Base-by-base conservation (phyloP, 2,888 invertebrate species). In the Eupithecia inturbata region DNA sequence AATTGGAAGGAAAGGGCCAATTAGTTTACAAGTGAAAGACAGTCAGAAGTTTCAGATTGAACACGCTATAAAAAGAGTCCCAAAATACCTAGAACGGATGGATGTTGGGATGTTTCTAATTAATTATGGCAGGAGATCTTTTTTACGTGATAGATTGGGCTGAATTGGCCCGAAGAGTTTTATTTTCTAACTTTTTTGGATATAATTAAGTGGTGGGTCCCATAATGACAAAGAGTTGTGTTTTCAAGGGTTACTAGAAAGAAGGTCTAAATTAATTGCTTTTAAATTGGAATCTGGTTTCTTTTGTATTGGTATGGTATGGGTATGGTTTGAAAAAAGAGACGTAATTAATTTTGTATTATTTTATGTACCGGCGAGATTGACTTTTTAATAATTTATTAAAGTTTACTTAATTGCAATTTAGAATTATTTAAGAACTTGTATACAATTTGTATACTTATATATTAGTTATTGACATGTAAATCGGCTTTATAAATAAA, bases 11-110 rank as follows among this genome's bases (percentile, higher is more conserved):
- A 53, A 64, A 39, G 33, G 49, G 68, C 45, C 68, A 31, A 67
- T 67, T 73, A 49, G 67, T 68, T 68, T 68, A 53, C 26, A 67
- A 14, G 70, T 53, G 73, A 74, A 63, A 62, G 67, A 72, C 36
- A 62, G 64, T 12, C 26, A 66, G 66, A 64, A 36, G 63, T 74
- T 67, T 53, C 4, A n/a, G 53, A 63, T 53, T 28, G 49, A 67
- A 53, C 33, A 41, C n/a, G 28, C 22, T 69, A 12, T 45, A 28
- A 28, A 57, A 39, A 26, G 19, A 41, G 31, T 22, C 9, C 53
- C n/a, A 26, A 57, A 53, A 68, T 53, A 72, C n/a, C 39, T 63
- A 28, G 31, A 36, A 67, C 33, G 66, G 60, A 66, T 57, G 31
- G 70, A 31, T 9, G 9, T 39, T 39, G 66, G 66, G 66, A 64